Base-by-base conservation (phyloP, 2,113 vertebrate genomes). In the Lepisosteus oculatus region DNA sequence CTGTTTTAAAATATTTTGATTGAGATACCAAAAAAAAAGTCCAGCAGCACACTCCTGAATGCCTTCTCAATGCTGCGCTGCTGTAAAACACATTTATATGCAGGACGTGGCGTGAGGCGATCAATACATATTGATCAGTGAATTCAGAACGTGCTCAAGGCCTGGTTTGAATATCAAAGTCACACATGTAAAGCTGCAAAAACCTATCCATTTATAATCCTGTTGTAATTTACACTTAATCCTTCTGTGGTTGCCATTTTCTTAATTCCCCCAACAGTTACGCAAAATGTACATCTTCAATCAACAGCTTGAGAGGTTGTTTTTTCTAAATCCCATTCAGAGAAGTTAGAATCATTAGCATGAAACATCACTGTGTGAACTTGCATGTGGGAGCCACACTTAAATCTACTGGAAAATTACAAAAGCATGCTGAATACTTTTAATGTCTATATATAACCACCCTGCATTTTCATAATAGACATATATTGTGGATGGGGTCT, bases 221-320 rank as follows among this genome's bases (percentile, higher is more conserved):
- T 69, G 76, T 74, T 81, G 75, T 83, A 85, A 88, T 84, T 85
- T 82, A 69, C 61, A 82, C 70, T 81, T 84, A 84, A 87, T 87
- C 83, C 84, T 80, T 79, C 71, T 73, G 77, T 82, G 67, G 69
- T 54, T 72, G 83, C 76, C 78, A 81, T 80, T 86, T 82, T 80
- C 87, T 82, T 84, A 79, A 78, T 77, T 84, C 66, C 64, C 72
- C 66, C 73, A 83, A 79, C 69, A 74, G 74, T 74, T 80, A 75
- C 74, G 65, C 69, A 78, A 76, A 76, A 83, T 71, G 72, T 75
- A 76, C 41, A 74, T 78, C 81, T 84, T 82, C 65, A 80, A 76
- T 69, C 74, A 87, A 85, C 81, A 78, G 74, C 68, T 76, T 54
- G 51, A 55, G 57, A 68, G 62, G 17, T 67, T 70, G 65, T 71